These are phyloP conservation scores for Notoglanidium macrostoma DNA, from an alignment of 2,797 vertebrate species.

Conservation along the genomic window DNA sequence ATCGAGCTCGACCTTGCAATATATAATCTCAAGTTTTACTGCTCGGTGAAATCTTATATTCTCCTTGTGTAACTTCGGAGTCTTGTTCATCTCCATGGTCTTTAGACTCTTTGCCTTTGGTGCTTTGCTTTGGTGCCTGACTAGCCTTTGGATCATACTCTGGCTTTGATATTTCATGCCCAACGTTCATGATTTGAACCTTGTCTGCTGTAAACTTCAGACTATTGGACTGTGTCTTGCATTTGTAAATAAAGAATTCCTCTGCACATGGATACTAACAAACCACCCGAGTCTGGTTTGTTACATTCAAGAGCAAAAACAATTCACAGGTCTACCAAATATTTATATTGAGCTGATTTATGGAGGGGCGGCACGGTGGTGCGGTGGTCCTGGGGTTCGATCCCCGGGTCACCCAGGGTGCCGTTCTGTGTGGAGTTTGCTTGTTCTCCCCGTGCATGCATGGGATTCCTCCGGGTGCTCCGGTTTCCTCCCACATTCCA, in stretches of 20 bases:
- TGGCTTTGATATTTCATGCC: not conserved
- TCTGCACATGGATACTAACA: not conserved
- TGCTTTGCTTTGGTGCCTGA: not conserved
- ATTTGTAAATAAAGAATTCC: not conserved
- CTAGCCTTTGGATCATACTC: not conserved
- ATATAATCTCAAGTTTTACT: not conserved
- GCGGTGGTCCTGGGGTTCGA: too few species aligned
- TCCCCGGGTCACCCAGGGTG: too few species aligned
- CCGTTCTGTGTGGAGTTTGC: too few species aligned
- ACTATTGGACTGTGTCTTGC: not conserved
- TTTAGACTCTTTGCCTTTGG: not conserved
- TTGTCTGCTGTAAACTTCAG: not conserved
- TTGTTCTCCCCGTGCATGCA: too few species aligned
- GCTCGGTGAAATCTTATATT: not conserved
- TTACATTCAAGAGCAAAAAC: not conserved
- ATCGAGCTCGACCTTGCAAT: not conserved
- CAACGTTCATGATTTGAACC: not conserved
- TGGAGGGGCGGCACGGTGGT: too few species aligned
- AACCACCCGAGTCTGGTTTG: not conserved
- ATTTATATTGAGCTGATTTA: constrained; percentile 27
- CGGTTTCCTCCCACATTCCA: too few species aligned
- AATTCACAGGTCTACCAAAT: not conserved
- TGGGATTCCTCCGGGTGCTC: too few species aligned
- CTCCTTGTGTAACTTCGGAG: not conserved
- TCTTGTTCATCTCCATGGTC: not conserved